Evolutionary conservation across 2,797 vertebrate genomes (phyloP), one percentile per base, ranked within the genome.

Genomic region (Huso huso): DNA sequence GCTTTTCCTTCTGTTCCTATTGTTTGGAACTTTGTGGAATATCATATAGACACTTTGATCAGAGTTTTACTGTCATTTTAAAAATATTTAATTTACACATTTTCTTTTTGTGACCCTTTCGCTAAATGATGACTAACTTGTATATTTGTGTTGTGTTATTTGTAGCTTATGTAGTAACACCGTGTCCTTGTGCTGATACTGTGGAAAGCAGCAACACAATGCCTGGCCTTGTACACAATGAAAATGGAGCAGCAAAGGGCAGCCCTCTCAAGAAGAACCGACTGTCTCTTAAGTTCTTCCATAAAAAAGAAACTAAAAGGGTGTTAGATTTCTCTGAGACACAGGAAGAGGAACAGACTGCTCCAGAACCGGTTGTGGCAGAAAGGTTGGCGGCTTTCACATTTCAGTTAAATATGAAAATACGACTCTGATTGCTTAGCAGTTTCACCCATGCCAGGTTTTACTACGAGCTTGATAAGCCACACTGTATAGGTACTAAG

Each of bases 251-350:
- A 69, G 81, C 88, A 9, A 82, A 78, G 67, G 88, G 86, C 67
- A 95, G 94, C 76, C 95, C 95, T 6, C 75, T 89, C 48, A 95
- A 90, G 83, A 97, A 87, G 85, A 96, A 84, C 69, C 83, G 92
- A 71, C 89, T 99, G 23, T 98, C 96, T 48, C 77, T 98, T 61
- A 97, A 93, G 86, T 97, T 97, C 63, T 95, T 97, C 77, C 96
- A 97, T 65, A 99, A 94, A 82, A 97, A 95, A 63, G 96, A 98
- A 64, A 84, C 94, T 4, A 99, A 98, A 75, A 88, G 96, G 68
- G 92, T 89, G 3, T 79, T 98, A 81, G 94, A 98, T 83, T 97
- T 98, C 76, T 90, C 89, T 0, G 93, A 97, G 69, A 77, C 91
- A 3, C 91, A 84, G 61, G 77, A 88, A 62, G 90, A 92, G 73